Conservation (phyloP, 1,140 invertebrate species). For the Dinoponera quadriceps region DNA sequence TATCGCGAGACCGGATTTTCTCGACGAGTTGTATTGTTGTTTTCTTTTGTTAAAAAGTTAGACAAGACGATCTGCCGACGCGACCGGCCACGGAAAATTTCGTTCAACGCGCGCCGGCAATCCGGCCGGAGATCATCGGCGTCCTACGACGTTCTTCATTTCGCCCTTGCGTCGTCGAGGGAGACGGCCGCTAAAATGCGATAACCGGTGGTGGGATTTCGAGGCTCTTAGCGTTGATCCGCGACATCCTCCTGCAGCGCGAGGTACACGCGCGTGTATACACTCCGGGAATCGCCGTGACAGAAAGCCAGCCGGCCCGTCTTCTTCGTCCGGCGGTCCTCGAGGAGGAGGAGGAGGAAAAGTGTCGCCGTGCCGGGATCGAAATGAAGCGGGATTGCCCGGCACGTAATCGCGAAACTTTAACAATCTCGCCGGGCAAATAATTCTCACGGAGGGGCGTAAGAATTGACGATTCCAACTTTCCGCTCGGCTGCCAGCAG, state of each 20-base stretch:
- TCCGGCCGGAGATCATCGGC: neutral
- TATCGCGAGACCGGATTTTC: neutral
- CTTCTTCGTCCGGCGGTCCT: neutral
- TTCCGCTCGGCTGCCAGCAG: neutral
- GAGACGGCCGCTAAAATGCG: conserved; percentile 26
- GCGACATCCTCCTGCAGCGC: conserved; percentile 21
- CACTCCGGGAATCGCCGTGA: conserved; percentile 12
- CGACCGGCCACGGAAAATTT: neutral
- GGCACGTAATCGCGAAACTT: conserved; percentile 10
- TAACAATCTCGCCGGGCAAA: conserved; percentile 15
- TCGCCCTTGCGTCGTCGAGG: neutral
- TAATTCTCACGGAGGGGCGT: conserved; percentile 15
- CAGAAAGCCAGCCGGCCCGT: neutral
- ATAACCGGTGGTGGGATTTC: conserved; percentile 46
- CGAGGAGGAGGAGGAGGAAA: neutral
- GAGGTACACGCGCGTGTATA: neutral
- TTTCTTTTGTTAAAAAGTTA: conserved; percentile 14
- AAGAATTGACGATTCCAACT: neutral
- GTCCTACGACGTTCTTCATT: neutral
- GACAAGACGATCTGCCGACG: neutral
- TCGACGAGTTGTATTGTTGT: neutral
- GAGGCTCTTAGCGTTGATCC: conserved; percentile 43
- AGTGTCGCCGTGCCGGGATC: neutral
- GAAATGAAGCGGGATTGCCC: conserved; percentile 15
- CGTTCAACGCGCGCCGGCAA: conserved; percentile 20